Percentiles rank a stretch among this genome's conserved stretches.
These are phyloP conservation scores for Lophotis ruficrista DNA, from an alignment of 2,113 vertebrate genomes.

Conservation along the genomic window DNA sequence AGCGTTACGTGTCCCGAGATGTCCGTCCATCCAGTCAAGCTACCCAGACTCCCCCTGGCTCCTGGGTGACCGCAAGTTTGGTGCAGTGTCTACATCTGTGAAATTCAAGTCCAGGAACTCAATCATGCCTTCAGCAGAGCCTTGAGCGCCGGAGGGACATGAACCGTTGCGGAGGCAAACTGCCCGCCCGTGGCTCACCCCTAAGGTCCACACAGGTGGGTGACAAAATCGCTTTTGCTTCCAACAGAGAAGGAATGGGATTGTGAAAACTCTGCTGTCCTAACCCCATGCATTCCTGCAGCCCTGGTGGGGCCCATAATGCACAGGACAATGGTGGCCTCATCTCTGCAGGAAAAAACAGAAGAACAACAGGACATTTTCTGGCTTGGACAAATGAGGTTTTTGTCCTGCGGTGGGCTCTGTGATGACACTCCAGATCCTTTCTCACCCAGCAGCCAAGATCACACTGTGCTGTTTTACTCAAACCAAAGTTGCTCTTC, in stretches of 20 bases:
- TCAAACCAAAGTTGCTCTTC: not conserved
- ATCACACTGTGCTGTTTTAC: not conserved
- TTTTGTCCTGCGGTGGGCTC: not conserved
- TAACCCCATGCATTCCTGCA: not conserved
- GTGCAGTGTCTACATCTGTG: not conserved
- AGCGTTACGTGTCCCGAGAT: accelerated
- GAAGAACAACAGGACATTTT: not conserved
- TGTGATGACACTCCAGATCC: not conserved
- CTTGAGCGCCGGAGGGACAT: accelerated
- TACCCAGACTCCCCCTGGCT: accelerated
- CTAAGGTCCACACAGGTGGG: not conserved
- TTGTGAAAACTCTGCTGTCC: not conserved
- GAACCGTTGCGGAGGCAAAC: accelerated
- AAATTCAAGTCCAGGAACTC: not conserved
- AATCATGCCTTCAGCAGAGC: accelerated
- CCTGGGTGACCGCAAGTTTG: not conserved
- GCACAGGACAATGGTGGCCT: not conserved
- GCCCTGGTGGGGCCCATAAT: not conserved
- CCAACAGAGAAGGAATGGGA: not conserved
- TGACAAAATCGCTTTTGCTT: not conserved
- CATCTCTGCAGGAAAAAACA: not conserved
- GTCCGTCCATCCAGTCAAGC: accelerated
- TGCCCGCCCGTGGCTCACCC: not conserved
- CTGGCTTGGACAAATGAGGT: not conserved
- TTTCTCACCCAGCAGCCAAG: not conserved